phyloP scores from a whole-genome alignment of 2,797 vertebrate species.

The Pantherophis vulpinus region DNA sequence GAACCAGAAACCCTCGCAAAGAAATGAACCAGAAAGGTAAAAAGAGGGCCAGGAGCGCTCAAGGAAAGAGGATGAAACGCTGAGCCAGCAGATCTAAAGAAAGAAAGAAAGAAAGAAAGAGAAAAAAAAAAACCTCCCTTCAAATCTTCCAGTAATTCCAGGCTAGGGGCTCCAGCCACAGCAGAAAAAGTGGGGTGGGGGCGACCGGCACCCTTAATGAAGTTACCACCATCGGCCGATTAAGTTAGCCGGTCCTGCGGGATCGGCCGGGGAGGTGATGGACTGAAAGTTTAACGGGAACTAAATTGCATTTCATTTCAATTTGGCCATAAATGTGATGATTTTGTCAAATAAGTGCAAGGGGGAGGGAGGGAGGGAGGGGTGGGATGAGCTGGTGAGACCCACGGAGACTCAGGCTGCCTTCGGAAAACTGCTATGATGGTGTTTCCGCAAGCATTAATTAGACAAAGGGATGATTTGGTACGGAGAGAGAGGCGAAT shows the following conservation, averaged over 20 bases:
- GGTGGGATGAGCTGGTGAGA: neutral
- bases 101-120: neutral
- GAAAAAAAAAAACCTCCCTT: conserved; percentile 30
- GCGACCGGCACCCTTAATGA: conserved; percentile 69
- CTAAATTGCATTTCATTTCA: conserved; percentile 76
- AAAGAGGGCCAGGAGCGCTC: neutral
- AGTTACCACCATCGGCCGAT: conserved; percentile 85
- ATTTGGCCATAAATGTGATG: conserved; percentile 71
- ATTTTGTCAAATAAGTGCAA: conserved; percentile 62
- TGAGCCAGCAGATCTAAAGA: conserved; percentile 31
- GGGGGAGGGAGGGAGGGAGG: conserved; percentile 8
- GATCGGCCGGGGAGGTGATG: conserved; percentile 66
- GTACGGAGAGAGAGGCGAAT: too few species aligned
- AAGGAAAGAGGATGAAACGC: neutral
- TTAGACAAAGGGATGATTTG: too few species aligned
- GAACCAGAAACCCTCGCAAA: conserved; percentile 35
- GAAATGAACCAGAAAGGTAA: neutral
- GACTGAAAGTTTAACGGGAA: conserved; percentile 67
- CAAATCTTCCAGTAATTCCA: conserved; percentile 64
- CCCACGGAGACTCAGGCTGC: neutral
- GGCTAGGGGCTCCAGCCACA: conserved; percentile 59
- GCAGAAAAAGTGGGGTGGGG: conserved; percentile 54
- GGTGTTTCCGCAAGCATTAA: too few species aligned
- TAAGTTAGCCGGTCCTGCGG: conserved; percentile 72
- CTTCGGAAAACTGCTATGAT: neutral